Base-by-base conservation (phyloP, 2,888 invertebrate species). In the Tinea semifulvella region DNA sequence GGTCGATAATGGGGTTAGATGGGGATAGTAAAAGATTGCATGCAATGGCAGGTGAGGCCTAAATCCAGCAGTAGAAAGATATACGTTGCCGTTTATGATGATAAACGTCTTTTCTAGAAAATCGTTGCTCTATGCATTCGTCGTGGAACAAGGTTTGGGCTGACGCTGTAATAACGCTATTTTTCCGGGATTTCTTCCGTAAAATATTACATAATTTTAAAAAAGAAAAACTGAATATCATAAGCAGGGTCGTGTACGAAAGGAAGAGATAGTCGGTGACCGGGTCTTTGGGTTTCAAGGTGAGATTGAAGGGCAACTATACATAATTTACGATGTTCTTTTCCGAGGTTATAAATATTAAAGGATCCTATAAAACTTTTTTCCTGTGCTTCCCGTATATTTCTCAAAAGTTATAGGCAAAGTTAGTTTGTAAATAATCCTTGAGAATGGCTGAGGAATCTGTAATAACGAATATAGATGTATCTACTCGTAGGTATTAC, bases 331-430 rank as follows among this genome's bases (percentile, higher is more conserved):
- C 54, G 36, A 47, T 17, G 19, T 14, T 45, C 42, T 51, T 54
- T 53, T 55, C 48, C 52, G 48, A 48, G 47, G 47, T 52, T 55
- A 57, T 61, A 59, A 61, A 63, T 60, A 62, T 58, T 56, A 51
- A 54, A 55, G 48, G 52, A 49, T 49, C 50, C 55, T 53, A 53
- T 49, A 44, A 22, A 40, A 40, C 40, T 40, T 40, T 40, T 40
- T 22, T 11, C 6, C 11, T 20, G n/a, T 39, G 36, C 14, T 8
- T 31, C 3, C n/a, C n/a, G 40, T 22, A 40, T 40, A 22, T 40
- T 40, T 40, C 22, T 40, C 22, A 13, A 22, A 40, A 40, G 40
- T 40, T 40, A 40, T 40, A 40, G 13, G 22, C 8, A 17, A 22
- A 22, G 40, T 40, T 40, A 40, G 40, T 40, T 40, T 40, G 40